Base-by-base conservation (phyloP, 1,140 invertebrate species). In the Gyrodactylus salaris region DNA sequence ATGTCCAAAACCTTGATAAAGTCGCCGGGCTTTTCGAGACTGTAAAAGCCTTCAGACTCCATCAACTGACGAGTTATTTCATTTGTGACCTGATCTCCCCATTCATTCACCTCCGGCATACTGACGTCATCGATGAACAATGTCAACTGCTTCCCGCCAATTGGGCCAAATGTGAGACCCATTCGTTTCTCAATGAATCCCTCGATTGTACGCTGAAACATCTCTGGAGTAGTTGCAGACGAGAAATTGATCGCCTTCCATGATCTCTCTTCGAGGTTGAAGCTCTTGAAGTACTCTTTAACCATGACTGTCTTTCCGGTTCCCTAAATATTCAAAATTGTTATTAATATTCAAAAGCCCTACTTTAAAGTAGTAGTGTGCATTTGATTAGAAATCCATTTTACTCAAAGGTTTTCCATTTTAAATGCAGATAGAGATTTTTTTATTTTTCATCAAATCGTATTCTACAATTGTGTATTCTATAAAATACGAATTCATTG, bases 41-140 rank as follows among this genome's bases (percentile, higher is more conserved):
- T 95, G 78, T 94, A 97, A 81, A 95, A 95, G 24, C 92, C 92
- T 76, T 88, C 88, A 86, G 89, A 91, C 77, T 94, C 90, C 87
- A 96, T 93, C 19, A 89, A 87, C 80, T 96, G 91, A 2, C 92
- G 84, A 0, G 93, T 89, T 75, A 95, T 92, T 83, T 96, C 92
- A 83, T 95, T 95, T 19, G 91, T 95, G 27, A 81, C 78, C 83
- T 91, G 89, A 84, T 91, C 89, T 26, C 88, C 88, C 89, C 89
- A 91, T 78, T 89, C 88, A 79, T 94, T 95, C 68, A 94, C 91
- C 78, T 92, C 85, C 0, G 92, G 92, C 77, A 95, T 84, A 83
- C 94, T 96, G 73, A 97, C 87, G 78, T 97, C 92, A 78, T 97
- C 92, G 75, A 97, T 87, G 77, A 97, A 95, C 16, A 94, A 85